Conservation (phyloP, 2,888 invertebrate genomes). For the Troilus luridus region DNA sequence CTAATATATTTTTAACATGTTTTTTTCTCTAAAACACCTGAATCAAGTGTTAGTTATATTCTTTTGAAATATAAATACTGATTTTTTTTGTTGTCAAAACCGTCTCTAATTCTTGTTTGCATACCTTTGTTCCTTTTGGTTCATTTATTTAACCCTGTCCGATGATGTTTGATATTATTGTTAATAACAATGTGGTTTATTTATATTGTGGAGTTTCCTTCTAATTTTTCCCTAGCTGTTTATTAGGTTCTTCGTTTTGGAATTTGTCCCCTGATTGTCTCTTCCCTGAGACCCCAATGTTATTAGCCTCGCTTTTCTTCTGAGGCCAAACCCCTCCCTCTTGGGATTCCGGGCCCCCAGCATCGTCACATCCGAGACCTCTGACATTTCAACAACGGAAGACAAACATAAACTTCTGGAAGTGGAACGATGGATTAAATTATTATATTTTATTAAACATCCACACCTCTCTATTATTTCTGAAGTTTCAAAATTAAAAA, state of each 20-base stretch:
- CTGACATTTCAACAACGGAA: neutral
- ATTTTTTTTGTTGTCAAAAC: too few species aligned
- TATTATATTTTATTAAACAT: neutral
- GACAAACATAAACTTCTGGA: neutral
- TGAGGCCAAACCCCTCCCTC: neutral
- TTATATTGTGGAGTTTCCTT: neutral
- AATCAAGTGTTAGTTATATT: too few species aligned
- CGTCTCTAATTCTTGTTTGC: too few species aligned
- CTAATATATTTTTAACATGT: too few species aligned
- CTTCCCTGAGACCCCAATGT: neutral
- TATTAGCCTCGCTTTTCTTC: neutral
- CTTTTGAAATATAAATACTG: too few species aligned
- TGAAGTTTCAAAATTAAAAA: too few species aligned
- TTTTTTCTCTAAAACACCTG: too few species aligned
- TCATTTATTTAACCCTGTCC: too few species aligned
- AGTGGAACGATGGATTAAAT: neutral
- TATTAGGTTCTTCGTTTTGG: neutral
- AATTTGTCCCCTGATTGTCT: neutral
- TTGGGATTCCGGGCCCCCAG: neutral
- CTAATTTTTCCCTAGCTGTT: neutral
- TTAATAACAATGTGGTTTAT: too few species aligned
- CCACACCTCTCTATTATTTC: too few species aligned
- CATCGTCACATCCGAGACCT: neutral
- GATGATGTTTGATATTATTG: too few species aligned
- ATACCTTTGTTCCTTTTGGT: too few species aligned